Base-by-base conservation (phyloP, 2,113 vertebrate genomes). In the Ctenodactylus gundi region DNA sequence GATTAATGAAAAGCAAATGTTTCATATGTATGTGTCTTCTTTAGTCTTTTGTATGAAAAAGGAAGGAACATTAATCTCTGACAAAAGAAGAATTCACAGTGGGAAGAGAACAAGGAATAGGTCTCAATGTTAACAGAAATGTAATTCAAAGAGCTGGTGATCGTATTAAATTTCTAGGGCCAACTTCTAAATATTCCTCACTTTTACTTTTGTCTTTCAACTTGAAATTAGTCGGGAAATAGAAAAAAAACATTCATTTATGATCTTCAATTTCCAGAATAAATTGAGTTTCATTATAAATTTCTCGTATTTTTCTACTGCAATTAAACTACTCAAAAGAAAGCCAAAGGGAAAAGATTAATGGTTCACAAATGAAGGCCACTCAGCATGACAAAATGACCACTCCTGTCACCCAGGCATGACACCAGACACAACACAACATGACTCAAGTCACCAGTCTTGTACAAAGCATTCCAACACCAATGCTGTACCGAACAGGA, bases 1-100 rank as follows among this genome's bases (percentile, higher is more conserved):
- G 76, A 93, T 95, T 96, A 96, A 96, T 92, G 76, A 94, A 95
- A 94, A 88, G 41, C 72, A 93, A 60, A 95, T 60, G 55, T 90
- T 83, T 94, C 62, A 86, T 93, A 94, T 92, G 96, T 85, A 84
- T 49, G 88, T 36, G 31, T 77, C 62, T 85, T 88, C 84, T 94
- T 94, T 94, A 87, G 93, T 96, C 85, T 88, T 93, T 73, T 86
- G 49, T 75, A 60, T 95, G 55, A 94, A 96, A 92, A 85, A 55
- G 12, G 67, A 70, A 13, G 44, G 23, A 89, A 72, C 70, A 87
- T 91, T 96, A 87, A 94, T 95, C 87, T 96, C 78, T 96, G 87
- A 94, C 90, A 95, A 84, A 73, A 91, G 53, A 85, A 36, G 41
- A 77, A 81, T 41, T 2, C 31, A 88, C 10, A 1, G 21, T 51